These are phyloP conservation scores for Australoheros scitulus DNA, from an alignment of 2,113 vertebrate genomes.

Conservation along the genomic window DNA sequence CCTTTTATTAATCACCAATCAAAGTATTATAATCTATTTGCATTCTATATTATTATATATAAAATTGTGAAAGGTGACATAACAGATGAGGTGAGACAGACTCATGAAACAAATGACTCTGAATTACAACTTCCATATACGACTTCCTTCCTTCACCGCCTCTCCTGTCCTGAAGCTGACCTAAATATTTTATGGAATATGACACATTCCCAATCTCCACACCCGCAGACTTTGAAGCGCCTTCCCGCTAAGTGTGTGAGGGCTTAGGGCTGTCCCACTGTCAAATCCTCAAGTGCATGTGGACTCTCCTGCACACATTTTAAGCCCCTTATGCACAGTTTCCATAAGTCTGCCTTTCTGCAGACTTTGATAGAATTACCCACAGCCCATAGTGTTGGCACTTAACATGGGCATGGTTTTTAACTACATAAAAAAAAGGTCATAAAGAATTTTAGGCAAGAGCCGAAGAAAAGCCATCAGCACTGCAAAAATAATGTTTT, in stretches of 20 bases:
- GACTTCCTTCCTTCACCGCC: neutral
- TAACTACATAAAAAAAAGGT: neutral
- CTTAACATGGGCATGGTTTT: neutral
- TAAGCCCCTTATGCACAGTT: neutral
- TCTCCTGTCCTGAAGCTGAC: neutral
- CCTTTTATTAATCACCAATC: no score
- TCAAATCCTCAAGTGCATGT: slow-evolving; percentile 5
- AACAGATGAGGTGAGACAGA: neutral
- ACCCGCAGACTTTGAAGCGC: neutral
- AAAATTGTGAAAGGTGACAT: neutral
- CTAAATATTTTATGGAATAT: neutral
- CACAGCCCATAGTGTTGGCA: neutral
- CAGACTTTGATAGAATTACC: neutral
- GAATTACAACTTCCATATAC: neutral
- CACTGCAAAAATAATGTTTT: no score
- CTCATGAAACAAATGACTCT: neutral
- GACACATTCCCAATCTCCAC: neutral
- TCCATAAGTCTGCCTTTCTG: neutral
- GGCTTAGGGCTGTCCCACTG: neutral
- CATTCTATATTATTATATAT: neutral
- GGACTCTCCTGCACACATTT: neutral
- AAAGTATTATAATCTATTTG: neutral
- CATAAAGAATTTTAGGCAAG: neutral
- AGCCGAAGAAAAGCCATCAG: neutral
- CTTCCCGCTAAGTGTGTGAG: neutral